Percentiles rank a stretch among this genome's conserved stretches.
These are phyloP conservation scores for Geococcyx californianus DNA, from an alignment of 2,113 vertebrate genomes.

Conservation along the genomic window DNA sequence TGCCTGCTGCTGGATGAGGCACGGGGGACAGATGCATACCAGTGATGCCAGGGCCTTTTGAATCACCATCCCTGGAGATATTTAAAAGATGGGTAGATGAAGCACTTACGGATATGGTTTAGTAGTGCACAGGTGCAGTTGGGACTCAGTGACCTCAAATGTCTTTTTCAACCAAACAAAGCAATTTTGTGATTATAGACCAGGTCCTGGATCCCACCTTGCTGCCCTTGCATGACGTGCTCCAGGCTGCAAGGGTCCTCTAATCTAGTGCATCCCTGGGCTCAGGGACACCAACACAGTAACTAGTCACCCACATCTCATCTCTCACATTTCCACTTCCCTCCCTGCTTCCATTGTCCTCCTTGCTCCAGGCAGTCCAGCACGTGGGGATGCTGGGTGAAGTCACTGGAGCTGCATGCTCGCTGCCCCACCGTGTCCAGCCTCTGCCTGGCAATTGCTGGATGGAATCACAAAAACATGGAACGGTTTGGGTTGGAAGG, in stretches of 20 bases:
- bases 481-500: too few species aligned
- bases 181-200: too few species aligned
- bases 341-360: background rate
- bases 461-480: too few species aligned
- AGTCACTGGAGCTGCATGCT: background rate
- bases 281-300: background rate
- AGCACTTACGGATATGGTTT: too few species aligned
- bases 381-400: background rate
- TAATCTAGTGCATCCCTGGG: accelerated
- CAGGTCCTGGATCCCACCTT: background rate
- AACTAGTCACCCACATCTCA: background rate
- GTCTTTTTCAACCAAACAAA: too few species aligned
- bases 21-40: accelerated
- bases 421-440: background rate
- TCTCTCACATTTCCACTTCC: background rate
- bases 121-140: too few species aligned
- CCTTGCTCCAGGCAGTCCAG: background rate
- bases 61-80: too few species aligned
- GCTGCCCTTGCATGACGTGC: too few species aligned
- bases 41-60: accelerated
- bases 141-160: too few species aligned
- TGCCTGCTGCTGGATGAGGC: accelerated
- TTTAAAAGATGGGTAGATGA: too few species aligned
- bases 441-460: too few species aligned
- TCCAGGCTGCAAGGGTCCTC: background rate